Conservation (phyloP, 1,140 invertebrate genomes). For the Arctopsyche grandis region DNA sequence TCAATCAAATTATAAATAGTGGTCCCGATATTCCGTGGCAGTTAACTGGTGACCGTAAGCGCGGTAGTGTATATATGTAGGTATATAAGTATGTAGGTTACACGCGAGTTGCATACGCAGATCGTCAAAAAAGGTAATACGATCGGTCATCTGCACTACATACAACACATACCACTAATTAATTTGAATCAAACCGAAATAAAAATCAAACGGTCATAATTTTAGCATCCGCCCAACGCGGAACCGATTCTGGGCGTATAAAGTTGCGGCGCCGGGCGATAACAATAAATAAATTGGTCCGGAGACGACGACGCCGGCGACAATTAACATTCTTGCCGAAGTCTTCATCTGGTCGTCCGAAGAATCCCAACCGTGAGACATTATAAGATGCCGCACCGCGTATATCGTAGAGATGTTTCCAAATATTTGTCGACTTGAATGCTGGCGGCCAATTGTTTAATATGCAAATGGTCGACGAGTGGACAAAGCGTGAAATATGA, state of each 20-base stretch:
- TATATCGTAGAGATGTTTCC: background rate
- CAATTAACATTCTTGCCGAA: slow-evolving; percentile 17
- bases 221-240: too few relatives aligned
- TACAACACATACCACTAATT: too few relatives aligned
- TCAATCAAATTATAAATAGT: too few relatives aligned
- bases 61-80: too few relatives aligned
- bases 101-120: too few relatives aligned
- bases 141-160: too few relatives aligned
- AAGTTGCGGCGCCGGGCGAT: background rate
- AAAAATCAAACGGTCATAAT: too few relatives aligned
- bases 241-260: background rate
- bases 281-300: slow-evolving; percentile 9
- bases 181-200: too few relatives aligned
- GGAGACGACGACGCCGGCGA: background rate
- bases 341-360: background rate
- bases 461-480: background rate
- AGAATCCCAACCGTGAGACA: slow-evolving; percentile 8
- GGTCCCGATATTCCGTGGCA: too few relatives aligned
- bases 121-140: too few relatives aligned
- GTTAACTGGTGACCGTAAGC: too few relatives aligned
- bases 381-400: background rate
- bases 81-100: too few relatives aligned
- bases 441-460: background rate
- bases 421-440: background rate
- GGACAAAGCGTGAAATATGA: slow-evolving; percentile 24